Percentiles rank a stretch among this genome's conserved stretches.
These are phyloP conservation scores for Erinaceus europaeus DNA, from an alignment of 2,113 vertebrate species.

Conservation along the genomic window DNA sequence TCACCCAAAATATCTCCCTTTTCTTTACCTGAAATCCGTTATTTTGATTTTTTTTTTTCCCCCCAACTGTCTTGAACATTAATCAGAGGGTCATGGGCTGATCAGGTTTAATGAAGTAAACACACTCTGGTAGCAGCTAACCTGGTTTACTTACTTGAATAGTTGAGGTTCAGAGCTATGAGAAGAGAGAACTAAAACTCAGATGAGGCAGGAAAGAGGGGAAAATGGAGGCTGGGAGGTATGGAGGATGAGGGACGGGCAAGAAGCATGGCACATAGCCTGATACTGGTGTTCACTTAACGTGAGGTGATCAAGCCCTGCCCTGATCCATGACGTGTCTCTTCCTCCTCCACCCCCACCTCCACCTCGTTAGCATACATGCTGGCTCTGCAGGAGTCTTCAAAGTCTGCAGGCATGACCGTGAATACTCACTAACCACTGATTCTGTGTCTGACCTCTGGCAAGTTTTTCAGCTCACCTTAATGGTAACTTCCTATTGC, in stretches of 20 bases:
- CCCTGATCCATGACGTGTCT: no score
- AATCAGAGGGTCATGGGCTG: background rate
- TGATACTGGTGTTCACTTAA: no score
- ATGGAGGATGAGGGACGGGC: background rate
- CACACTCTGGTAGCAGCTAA: background rate
- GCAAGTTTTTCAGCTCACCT: background rate
- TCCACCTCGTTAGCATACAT: background rate
- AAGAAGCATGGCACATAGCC: background rate
- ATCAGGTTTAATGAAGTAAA: slow-evolving; percentile 7
- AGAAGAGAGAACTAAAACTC: background rate
- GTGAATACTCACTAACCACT: background rate
- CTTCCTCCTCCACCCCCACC: no score
- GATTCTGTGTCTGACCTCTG: background rate
- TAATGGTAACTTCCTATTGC: background rate
- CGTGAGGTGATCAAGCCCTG: no score
- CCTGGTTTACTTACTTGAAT: background rate
- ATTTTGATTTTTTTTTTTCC: slow-evolving; percentile 30
- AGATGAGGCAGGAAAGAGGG: background rate
- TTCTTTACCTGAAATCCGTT: background rate
- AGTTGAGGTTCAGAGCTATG: background rate
- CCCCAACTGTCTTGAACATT: background rate
- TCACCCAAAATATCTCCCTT: background rate
- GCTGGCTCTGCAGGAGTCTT: background rate
- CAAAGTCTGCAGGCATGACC: background rate
- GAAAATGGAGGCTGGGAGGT: background rate